Evolutionary conservation across 2,113 vertebrate genomes (phyloP), one percentile per base, ranked within the genome.

Genomic region (Beaufortia kweichowensis): DNA sequence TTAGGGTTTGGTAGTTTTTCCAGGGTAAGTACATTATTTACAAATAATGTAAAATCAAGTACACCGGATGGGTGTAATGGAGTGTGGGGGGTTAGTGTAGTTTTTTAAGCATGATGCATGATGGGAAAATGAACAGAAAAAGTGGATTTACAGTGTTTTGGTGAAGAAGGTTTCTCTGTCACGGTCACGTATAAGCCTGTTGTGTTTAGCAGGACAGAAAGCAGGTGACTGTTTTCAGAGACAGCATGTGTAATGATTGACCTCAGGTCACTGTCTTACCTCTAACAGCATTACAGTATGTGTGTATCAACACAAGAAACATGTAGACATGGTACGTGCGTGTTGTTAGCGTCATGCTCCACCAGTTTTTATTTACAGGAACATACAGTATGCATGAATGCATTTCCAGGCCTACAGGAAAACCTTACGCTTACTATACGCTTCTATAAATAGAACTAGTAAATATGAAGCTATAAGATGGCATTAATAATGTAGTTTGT

Each of bases 111-210:
- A 19, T 53, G 48, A 53, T 53, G 2, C n/a, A 7, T 21, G 19
- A 53, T 46, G 41, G 41, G 41, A 3, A 14, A 46, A 46, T 11
- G 8, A 11, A 8, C 11, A 14, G 5, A 39, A 46, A 65, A 12
- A n/a, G n/a, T n/a, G n/a, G n/a, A n/a, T n/a, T 17, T 19, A 33
- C 46, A 56, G 67, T 14, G 19, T 62, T 75, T 69, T 69, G 33
- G 5, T n/a, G 7, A 55, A 69, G n/a, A 10, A 56, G 48, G 67
- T 55, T 69, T 56, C 48, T 69, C 2, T 69, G 67, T 69, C 67
- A 69, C 29, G 15, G 29, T 55, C 29, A 55, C 48, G n/a, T 33
- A 15, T 31, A 66, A 72, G 68, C 24, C 33, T 23, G 9, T 55
- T 46, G 55, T 57, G 14, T 59, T 69, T 33, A 64, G 39, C 19